A percentile compares a stretch with the other conserved stretches of the same genome.
Conservation (phyloP, 1,140 invertebrate genomes). For the Steinernema feltiae region DNA sequence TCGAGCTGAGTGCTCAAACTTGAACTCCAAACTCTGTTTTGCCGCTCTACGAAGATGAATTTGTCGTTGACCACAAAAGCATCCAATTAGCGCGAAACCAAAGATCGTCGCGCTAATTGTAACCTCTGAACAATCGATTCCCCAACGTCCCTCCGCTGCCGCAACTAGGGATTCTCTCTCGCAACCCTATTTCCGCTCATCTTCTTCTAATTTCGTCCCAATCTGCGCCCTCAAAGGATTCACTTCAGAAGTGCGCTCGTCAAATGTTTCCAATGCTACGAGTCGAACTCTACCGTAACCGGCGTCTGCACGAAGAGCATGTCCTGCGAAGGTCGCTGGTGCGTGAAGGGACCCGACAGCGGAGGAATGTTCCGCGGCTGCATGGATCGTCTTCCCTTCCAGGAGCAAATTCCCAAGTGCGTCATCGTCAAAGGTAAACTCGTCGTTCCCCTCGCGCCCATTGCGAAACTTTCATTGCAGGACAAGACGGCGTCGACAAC, state of each 20-base stretch:
- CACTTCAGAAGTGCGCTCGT: background rate
- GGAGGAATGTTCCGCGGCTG: background rate
- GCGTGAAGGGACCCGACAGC: slow-evolving; percentile 1
- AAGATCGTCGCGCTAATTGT: background rate
- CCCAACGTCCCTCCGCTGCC: background rate
- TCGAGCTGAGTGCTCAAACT: no score
- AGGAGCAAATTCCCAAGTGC: background rate
- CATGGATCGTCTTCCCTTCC: background rate
- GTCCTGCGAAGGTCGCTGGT: slow-evolving; percentile 4
- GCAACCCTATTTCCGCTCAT: background rate
- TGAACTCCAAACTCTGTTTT: no score
- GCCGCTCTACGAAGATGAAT: background rate
- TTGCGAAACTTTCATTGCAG: background rate
- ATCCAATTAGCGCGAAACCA: background rate
- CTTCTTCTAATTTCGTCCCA: background rate
- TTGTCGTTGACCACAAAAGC: background rate
- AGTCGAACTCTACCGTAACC: background rate
- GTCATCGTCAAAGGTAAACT: background rate
- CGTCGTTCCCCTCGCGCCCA: background rate
- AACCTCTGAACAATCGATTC: background rate
- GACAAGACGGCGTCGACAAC: background rate
- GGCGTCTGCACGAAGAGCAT: background rate
- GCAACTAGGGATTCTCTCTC: background rate
- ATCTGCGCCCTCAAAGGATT: background rate
- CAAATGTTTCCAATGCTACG: slow-evolving; percentile 7